A percentile compares a stretch with the other conserved stretches of the same genome.
Evolutionary conservation across 2,797 vertebrate species (phyloP).

Genomic region (Halcyon smyrnensis): DNA sequence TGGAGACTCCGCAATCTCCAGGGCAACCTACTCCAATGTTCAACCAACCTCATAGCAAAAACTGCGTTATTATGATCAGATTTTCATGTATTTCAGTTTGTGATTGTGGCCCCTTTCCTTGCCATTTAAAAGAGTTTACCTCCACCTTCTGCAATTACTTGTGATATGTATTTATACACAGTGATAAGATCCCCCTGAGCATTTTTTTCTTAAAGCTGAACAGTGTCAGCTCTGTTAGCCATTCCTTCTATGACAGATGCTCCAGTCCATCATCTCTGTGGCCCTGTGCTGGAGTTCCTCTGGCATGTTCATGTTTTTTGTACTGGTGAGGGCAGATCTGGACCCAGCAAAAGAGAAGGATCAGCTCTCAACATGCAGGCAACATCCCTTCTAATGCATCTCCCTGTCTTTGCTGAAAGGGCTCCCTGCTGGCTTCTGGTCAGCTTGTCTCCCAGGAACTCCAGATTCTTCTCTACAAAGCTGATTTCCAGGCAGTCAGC

Average conservation of each 20-base stretch:
- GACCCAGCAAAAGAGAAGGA: neutral
- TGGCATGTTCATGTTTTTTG: no score
- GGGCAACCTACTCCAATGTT: neutral
- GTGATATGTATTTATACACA: neutral
- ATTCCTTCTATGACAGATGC: neutral
- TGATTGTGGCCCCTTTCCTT: neutral
- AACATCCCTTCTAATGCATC: neutral
- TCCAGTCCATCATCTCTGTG: neutral
- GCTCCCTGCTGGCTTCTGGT: fast-evolving
- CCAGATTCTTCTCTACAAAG: neutral
- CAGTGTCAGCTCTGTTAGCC: neutral
- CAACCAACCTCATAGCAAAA: neutral
- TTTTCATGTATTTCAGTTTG: neutral
- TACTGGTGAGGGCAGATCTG: neutral
- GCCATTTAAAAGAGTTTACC: neutral
- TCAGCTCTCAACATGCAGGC: neutral
- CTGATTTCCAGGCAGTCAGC: neutral
- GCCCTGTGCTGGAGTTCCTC: neutral
- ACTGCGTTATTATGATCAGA: neutral
- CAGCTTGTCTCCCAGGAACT: neutral
- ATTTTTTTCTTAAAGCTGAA: neutral
- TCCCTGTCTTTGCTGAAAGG: neutral
- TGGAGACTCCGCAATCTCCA: neutral
- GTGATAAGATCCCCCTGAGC: neutral
- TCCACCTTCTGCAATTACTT: neutral